A percentile compares a stretch with the other conserved stretches of the same genome.
Evolutionary conservation across 2,888 invertebrate species (phyloP).

Genomic region (Acanthosepion esculentum): DNA sequence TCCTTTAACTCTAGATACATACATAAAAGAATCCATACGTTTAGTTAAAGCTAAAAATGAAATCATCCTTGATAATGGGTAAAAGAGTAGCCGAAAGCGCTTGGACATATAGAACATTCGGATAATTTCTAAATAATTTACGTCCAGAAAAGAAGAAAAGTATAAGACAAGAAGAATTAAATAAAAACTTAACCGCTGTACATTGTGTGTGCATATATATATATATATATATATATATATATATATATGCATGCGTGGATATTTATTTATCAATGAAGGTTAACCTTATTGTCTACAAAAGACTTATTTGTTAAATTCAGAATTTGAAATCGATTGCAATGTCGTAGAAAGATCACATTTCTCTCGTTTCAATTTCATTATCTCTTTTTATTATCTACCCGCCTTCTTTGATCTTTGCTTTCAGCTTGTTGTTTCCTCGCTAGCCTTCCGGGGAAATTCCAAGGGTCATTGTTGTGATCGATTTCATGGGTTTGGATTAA

Average conservation of each 20-base stretch:
- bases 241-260: not conserved
- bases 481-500: not conserved
- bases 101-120: too few relatives aligned
- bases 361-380: not conserved
- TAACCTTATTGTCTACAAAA: not conserved
- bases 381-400: not conserved
- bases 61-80: too few relatives aligned
- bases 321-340: not conserved
- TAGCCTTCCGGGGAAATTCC: not conserved
- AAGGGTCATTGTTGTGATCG: conserved; percentile 33
- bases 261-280: not conserved
- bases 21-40: too few relatives aligned
- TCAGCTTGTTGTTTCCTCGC: not conserved
- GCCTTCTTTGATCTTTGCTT: not conserved
- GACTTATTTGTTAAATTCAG: not conserved
- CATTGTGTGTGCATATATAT: not conserved
- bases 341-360: not conserved
- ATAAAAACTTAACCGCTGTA: too few relatives aligned
- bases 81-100: too few relatives aligned
- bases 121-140: too few relatives aligned
- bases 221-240: not conserved
- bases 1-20: too few relatives aligned
- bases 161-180: too few relatives aligned
- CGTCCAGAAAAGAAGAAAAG: too few relatives aligned
- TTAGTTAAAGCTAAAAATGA: too few relatives aligned